phyloP scores from a whole-genome alignment of 30 jellyfish, hydroid and myxozoan species.

The Cassiopea xamachana region DNA sequence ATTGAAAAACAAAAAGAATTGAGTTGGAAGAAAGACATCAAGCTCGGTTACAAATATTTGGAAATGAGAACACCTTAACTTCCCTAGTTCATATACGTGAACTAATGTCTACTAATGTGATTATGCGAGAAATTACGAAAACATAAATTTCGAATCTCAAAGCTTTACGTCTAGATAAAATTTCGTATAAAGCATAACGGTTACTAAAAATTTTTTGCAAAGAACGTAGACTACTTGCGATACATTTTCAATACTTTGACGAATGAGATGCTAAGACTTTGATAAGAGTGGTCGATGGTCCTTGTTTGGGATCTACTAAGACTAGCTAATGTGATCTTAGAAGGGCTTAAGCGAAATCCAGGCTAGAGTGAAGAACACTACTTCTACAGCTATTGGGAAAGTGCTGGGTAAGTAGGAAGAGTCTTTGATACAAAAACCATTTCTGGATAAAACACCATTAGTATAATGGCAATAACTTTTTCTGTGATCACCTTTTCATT shows the following conservation, averaged over 20 bases:
- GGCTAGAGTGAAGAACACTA: not conserved
- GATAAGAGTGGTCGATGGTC: not conserved
- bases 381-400: not conserved
- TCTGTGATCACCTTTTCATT: not conserved
- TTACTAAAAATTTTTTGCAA: not conserved
- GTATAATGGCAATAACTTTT: not conserved
- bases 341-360: no score
- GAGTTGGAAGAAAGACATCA: not conserved
- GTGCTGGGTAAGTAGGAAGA: not conserved
- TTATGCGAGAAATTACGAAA: slow-evolving; percentile 12
- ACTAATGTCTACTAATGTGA: slow-evolving; percentile 27
- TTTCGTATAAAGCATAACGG: slow-evolving; percentile 15
- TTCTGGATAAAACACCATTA: not conserved
- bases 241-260: not conserved
- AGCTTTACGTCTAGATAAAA: slow-evolving; percentile 33
- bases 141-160: not conserved
- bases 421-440: slow-evolving; percentile 16
- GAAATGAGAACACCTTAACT: slow-evolving; percentile 23
- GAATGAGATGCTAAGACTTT: not conserved
- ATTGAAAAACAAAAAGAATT: not conserved
- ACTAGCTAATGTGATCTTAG: no score
- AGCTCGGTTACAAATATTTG: not conserved
- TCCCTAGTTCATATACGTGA: slow-evolving; percentile 13
- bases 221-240: not conserved
- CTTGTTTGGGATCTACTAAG: no score